These are phyloP conservation scores for Agrilus cyanescens DNA, from an alignment of 2,888 invertebrate species.

Conservation along the genomic window DNA sequence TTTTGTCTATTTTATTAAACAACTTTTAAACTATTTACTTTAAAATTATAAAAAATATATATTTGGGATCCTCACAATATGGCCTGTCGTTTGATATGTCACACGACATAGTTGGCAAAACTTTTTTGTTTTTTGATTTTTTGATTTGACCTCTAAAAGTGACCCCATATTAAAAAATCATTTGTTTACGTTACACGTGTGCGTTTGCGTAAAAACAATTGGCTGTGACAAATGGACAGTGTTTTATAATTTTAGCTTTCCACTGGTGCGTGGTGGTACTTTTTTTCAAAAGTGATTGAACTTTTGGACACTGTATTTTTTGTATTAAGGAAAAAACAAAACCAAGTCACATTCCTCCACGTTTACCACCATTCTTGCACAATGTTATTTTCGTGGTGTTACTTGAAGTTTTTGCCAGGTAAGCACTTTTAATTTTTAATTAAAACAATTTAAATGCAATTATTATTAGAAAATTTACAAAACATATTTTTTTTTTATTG, in stretches of 20 bases:
- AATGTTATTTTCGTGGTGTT: conserved; percentile 70
- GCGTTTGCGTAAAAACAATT: too few relatives aligned
- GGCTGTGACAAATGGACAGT: too few relatives aligned
- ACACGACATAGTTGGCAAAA: too few relatives aligned
- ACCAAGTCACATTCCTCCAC: conserved; percentile 78
- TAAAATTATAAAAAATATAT: too few relatives aligned
- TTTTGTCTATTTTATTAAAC: too few relatives aligned
- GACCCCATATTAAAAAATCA: too few relatives aligned
- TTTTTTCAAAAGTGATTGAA: conserved; percentile 66
- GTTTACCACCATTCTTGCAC: conserved; percentile 80
- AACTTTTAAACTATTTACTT: too few relatives aligned
- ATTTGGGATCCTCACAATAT: too few relatives aligned
- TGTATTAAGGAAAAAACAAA: conserved; percentile 78
- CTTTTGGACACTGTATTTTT: conserved; percentile 78
- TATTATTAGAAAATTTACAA: background rate
- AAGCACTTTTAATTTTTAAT: conserved; percentile 11
- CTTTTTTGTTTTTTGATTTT: too few relatives aligned
- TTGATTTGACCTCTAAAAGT: too few relatives aligned
- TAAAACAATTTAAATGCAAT: background rate
- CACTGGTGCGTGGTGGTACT: conserved; percentile 65
- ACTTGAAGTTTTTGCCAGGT: conserved; percentile 67
- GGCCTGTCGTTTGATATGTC: too few relatives aligned
- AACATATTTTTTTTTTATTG: conserved; percentile 25
- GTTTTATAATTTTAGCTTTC: conserved; percentile 38
- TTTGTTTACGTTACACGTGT: too few relatives aligned